These are phyloP conservation scores for Micropoecilia bifurca DNA, from an alignment of 2,797 vertebrate species.

Conservation along the genomic window DNA sequence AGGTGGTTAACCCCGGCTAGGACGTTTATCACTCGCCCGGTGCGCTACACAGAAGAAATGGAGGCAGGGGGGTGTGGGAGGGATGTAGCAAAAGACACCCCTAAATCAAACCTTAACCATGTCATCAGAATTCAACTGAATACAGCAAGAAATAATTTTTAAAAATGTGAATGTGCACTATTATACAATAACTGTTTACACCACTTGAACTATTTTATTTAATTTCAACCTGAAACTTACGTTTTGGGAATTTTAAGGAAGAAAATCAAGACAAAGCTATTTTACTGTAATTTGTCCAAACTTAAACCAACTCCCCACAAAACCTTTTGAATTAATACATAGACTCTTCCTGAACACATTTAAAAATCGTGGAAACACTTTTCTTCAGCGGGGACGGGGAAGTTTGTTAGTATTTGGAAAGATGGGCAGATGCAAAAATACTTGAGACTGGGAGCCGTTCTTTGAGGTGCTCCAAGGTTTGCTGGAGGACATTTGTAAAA, in stretches of 20 bases:
- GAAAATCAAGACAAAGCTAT: background rate
- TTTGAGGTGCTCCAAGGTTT: background rate
- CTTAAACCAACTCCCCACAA: background rate
- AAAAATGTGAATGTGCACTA: background rate
- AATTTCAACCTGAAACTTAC: background rate
- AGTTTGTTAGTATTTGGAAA: background rate
- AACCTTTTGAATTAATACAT: background rate
- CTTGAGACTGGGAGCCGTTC: background rate
- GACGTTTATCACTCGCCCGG: slow-evolving; percentile 64
- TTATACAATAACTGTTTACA: background rate
- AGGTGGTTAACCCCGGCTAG: slow-evolving; percentile 65
- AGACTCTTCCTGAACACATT: background rate
- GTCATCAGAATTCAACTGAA: slow-evolving; percentile 2
- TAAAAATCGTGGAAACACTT: background rate
- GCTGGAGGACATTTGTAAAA: background rate
- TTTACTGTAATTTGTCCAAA: background rate
- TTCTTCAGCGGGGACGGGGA: background rate
- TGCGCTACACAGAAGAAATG: slow-evolving; percentile 21
- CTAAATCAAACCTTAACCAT: background rate
- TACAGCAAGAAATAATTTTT: background rate
- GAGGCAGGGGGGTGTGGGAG: background rate
- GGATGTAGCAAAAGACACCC: background rate
- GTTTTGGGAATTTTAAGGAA: background rate
- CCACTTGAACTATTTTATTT: background rate
- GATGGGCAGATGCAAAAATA: background rate